Percentiles rank a stretch among this genome's conserved stretches.
Conservation (phyloP, 2,888 invertebrate species). For the Catonia carolina region DNA sequence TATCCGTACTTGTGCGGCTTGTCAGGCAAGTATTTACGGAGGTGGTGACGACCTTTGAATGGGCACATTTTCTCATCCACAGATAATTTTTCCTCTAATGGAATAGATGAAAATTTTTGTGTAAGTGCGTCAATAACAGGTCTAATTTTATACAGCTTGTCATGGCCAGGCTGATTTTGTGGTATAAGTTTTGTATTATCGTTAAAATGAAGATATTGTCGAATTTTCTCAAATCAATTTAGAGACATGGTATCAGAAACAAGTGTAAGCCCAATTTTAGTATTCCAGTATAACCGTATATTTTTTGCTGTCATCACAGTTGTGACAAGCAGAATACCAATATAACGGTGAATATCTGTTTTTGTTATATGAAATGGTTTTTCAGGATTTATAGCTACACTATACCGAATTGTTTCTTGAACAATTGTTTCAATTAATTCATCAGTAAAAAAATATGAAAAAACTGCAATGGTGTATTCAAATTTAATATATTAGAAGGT, state of each 20-base stretch:
- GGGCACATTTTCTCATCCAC: slow-evolving; percentile 37
- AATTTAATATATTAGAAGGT: not conserved
- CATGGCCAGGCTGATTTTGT: slow-evolving; percentile 25
- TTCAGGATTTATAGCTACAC: slow-evolving; percentile 12
- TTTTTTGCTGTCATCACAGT: slow-evolving; percentile 33
- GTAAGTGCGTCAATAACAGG: slow-evolving; percentile 29
- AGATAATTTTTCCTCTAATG: slow-evolving; percentile 30
- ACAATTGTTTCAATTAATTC: slow-evolving; percentile 26
- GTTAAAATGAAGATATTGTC: slow-evolving; percentile 32
- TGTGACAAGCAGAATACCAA: slow-evolving; percentile 7
- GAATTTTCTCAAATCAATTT: slow-evolving; percentile 34
- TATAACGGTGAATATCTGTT: slow-evolving; percentile 7
- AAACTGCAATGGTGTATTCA: slow-evolving; percentile 7
- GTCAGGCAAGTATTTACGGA: slow-evolving; percentile 38
- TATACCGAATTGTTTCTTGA: slow-evolving; percentile 13
- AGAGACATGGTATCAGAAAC: slow-evolving; percentile 33
- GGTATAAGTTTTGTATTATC: slow-evolving; percentile 28
- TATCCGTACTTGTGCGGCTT: slow-evolving; percentile 40
- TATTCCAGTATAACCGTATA: slow-evolving; percentile 33
- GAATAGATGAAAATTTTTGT: slow-evolving; percentile 27
- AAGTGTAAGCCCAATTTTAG: slow-evolving; percentile 28
- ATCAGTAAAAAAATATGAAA: slow-evolving; percentile 24
- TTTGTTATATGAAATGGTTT: slow-evolving; percentile 11
- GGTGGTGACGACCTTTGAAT: slow-evolving; percentile 29
- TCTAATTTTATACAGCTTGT: slow-evolving; percentile 32